Conservation (phyloP, 2,888 invertebrate species). For the Resseliella maxima region DNA sequence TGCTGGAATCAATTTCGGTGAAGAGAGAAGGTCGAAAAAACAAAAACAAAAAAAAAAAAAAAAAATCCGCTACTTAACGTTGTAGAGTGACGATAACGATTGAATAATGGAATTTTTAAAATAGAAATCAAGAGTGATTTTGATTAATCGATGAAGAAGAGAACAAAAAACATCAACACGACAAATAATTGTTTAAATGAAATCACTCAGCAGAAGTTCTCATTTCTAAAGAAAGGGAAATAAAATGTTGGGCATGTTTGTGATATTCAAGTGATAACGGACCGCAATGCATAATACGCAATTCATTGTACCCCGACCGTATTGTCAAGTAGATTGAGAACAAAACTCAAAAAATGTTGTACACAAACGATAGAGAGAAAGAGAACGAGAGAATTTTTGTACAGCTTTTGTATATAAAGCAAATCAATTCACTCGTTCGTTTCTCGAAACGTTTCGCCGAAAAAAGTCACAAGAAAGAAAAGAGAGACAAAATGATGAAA, state of each 20-base stretch:
- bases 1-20: too few relatives aligned
- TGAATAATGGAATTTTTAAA: not conserved
- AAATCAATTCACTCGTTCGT: too few relatives aligned
- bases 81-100: not conserved
- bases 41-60: too few relatives aligned
- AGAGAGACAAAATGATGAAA: too few relatives aligned
- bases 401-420: too few relatives aligned
- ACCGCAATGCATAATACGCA: not conserved
- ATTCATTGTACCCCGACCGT: not conserved
- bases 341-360: too few relatives aligned
- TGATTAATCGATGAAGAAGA: not conserved
- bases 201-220: not conserved
- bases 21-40: too few relatives aligned
- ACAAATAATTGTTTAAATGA: not conserved
- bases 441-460: too few relatives aligned
- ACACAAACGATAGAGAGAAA: too few relatives aligned
- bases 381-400: too few relatives aligned
- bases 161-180: not conserved
- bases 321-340: not conserved
- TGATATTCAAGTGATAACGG: constrained; percentile 30
- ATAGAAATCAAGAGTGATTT: not conserved
- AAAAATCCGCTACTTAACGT: not conserved
- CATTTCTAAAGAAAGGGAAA: not conserved
- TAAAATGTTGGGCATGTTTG: not conserved
- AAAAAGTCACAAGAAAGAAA: too few relatives aligned